Evolutionary conservation across 1,140 invertebrate species (phyloP), one percentile per base, ranked within the genome.

Genomic region (Vanessa tameamea): DNA sequence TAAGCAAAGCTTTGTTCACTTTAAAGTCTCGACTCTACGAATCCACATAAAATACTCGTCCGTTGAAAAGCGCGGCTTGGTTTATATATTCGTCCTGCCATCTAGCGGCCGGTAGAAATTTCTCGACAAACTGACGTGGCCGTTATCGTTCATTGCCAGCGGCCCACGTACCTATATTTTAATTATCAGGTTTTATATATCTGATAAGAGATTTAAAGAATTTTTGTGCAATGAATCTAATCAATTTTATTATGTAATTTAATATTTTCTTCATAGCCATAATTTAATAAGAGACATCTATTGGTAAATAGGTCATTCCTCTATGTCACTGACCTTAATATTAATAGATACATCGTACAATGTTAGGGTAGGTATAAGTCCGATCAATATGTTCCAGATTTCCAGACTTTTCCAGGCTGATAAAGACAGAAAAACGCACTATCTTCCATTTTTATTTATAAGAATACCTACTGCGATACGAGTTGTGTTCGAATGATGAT

Each of bases 31-130:
- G 2, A 51, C 64, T 31, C 64, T 37, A 43, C 51, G 65, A 55
- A 53, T 67, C 51, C 50, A 7, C 7, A 11, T 2, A 67, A 57
- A 23, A 57, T 57, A 57, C 53, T 57, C 13, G 53, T 12, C 20
- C 13, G 50, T 71, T 80, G 51, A 68, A 78, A 72, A n/a, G 48
- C 72, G 70, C 72, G 63, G 31, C 64, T 47, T 14, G 20, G 66
- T 64, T 83, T 90, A 77, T 88, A 88, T 84, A 88, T 59, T 12
- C 15, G 51, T 53, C 47, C 63, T 31, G 86, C 82, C 87, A 90
- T 90, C 88, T 90, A 88, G 82, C 74, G 81, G 57, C 72, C 43
- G 82, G 80, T 83, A 78, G 87, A 86, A 61, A 59, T 47, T 86
- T 88, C 87, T 85, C 26, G 85, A 87, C 43, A 31, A 37, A 71